phyloP scores from a whole-genome alignment of 2,797 vertebrate species.

The Enteromius anoplus region DNA sequence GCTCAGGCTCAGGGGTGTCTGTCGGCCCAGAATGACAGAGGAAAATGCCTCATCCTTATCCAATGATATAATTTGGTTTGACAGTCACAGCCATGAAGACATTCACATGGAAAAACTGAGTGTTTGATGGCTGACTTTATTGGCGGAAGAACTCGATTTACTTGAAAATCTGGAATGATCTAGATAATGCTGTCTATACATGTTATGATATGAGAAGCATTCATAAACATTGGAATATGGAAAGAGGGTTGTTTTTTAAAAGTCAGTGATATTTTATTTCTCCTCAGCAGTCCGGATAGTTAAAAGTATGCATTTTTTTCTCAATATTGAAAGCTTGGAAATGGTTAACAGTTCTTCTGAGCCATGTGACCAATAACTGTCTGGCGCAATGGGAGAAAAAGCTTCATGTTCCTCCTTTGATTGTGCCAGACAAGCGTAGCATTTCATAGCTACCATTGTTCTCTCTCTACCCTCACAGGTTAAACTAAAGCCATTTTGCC shows the following conservation, averaged over 20 bases:
- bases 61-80: conserved; percentile 9
- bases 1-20: conserved; percentile 30
- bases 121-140: not conserved
- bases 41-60: not conserved
- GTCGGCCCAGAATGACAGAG: conserved; percentile 1
- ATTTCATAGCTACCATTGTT: conserved; percentile 3
- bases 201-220: not conserved
- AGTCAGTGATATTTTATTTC: not conserved
- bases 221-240: not conserved
- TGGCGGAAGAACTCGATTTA: conserved; percentile 13
- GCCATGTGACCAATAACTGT: not conserved
- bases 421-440: conserved; percentile 12
- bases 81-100: not conserved
- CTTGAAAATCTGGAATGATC: conserved; percentile 26
- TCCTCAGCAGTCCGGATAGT: not conserved
- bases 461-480: not conserved
- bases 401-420: not conserved
- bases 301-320: not conserved
- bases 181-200: conserved; percentile 9
- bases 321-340: not conserved
- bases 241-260: not conserved
- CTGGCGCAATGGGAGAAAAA: not conserved
- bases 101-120: not conserved
- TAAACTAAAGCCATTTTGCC: not conserved
- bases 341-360: not conserved